A percentile compares a stretch with the other conserved stretches of the same genome.
Evolutionary conservation across 2,797 vertebrate species (phyloP).

Genomic region (Falco concolor): DNA sequence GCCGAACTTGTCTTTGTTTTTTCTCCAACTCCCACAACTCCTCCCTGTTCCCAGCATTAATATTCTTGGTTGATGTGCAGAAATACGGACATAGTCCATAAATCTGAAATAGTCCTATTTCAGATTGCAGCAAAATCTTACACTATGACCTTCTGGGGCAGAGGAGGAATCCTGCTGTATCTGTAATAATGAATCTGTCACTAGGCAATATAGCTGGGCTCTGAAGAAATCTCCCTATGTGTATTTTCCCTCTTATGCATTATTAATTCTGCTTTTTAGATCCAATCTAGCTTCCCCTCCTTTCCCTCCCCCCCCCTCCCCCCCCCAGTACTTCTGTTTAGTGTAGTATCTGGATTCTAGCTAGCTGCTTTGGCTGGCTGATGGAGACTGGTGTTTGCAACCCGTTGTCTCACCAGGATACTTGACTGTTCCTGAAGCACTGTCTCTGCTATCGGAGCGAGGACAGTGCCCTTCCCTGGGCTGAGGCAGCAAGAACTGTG

Average conservation of each 20-base stretch:
- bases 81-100: not conserved
- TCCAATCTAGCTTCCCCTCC: not conserved
- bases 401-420: not conserved
- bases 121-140: not conserved
- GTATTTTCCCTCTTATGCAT: conserved; percentile 7
- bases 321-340: conserved; percentile 14
- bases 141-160: not conserved
- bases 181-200: not conserved
- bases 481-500: not conserved
- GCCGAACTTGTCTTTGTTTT: not conserved
- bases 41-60: not conserved
- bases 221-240: not conserved
- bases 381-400: not conserved
- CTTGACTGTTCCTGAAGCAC: not conserved
- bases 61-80: not conserved
- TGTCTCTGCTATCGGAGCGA: not conserved
- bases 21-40: not conserved
- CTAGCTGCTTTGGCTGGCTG: conserved; percentile 38
- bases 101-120: not conserved
- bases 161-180: not conserved
- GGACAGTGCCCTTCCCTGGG: not conserved
- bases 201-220: not conserved
- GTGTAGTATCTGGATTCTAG: conserved; percentile 1
- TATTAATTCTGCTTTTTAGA: conserved; percentile 33
- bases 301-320: too few species aligned